Percentiles rank a stretch among this genome's conserved stretches.
Conservation (phyloP, 2,888 invertebrate species). For the Napeogenes inachia region DNA sequence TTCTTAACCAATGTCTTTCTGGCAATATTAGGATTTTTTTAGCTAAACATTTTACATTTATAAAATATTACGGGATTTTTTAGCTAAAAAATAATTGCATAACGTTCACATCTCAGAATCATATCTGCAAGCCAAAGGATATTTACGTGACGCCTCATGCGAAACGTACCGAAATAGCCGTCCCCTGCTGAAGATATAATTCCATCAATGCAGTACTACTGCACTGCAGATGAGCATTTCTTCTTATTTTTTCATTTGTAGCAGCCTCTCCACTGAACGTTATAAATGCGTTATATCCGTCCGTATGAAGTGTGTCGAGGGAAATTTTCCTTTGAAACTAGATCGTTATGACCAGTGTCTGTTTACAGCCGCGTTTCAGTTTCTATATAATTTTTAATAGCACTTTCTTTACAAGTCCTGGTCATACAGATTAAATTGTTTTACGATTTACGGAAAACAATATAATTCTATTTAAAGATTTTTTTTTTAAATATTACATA, state of each 20-base stretch:
- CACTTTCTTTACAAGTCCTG: slow-evolving; percentile 39
- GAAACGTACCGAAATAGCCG: slow-evolving; percentile 68
- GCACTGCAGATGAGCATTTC: slow-evolving; percentile 65
- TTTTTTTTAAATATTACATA: too few species aligned
- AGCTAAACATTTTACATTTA: too few species aligned
- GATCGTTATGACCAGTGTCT: slow-evolving; percentile 53
- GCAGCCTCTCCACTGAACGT: slow-evolving; percentile 34
- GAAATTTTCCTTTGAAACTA: slow-evolving; percentile 65
- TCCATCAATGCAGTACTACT: slow-evolving; percentile 62
- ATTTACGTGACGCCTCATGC: slow-evolving; percentile 49
- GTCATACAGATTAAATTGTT: slow-evolving; percentile 20
- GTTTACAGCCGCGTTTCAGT: slow-evolving; percentile 54
- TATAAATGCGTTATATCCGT: slow-evolving; percentile 51
- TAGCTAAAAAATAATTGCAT: too few species aligned
- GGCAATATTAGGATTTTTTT: too few species aligned
- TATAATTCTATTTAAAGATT: too few species aligned
- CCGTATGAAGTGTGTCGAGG: slow-evolving; percentile 42
- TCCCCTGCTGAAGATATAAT: slow-evolving; percentile 46
- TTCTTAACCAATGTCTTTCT: too few species aligned
- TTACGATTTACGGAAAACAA: slow-evolving; percentile 3
- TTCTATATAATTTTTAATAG: slow-evolving; percentile 53
- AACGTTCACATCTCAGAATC: too few species aligned
- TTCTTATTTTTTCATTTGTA: slow-evolving; percentile 29
- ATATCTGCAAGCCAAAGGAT: slow-evolving; percentile 36
- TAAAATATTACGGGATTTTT: too few species aligned